A percentile compares a stretch with the other conserved stretches of the same genome.
These are phyloP conservation scores for Toxotes chatareus DNA, from an alignment of 2,113 vertebrate genomes.

Conservation along the genomic window DNA sequence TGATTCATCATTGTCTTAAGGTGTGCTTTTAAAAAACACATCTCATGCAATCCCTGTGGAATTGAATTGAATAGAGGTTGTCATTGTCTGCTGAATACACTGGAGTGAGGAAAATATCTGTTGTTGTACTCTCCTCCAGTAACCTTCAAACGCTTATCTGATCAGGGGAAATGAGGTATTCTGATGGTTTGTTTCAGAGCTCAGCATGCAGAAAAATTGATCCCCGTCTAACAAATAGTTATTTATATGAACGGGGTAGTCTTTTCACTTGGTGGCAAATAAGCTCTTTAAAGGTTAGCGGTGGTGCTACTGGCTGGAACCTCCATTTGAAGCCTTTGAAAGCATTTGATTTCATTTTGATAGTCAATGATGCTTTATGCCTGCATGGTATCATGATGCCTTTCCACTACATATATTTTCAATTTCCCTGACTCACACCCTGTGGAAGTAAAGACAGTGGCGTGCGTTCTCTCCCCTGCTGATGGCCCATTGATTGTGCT, in stretches of 20 bases:
- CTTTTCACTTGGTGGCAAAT: conserved; percentile 57
- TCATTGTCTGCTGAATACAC: conserved; percentile 22
- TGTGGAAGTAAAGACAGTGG: conserved; percentile 77
- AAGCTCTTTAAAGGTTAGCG: conserved; percentile 52
- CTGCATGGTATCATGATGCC: conserved; percentile 65
- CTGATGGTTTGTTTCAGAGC: conserved; percentile 53
- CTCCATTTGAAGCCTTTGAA: conserved; percentile 58
- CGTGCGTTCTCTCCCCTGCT: conserved; percentile 71
- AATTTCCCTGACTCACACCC: conserved; percentile 75
- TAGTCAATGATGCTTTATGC: conserved; percentile 69
- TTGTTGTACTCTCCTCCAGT: conserved; percentile 39
- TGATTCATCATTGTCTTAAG: conserved; percentile 57
- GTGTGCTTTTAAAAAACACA: conserved; percentile 37
- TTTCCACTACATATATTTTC: conserved; percentile 83
- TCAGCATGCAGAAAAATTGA: conserved; percentile 58
- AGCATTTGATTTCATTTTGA: conserved; percentile 65
- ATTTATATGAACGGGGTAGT: conserved; percentile 52
- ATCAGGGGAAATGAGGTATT: conserved; percentile 50
- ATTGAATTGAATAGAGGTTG: conserved; percentile 38
- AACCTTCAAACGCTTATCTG: conserved; percentile 64
- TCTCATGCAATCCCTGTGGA: conserved; percentile 6
- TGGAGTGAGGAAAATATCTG: conserved; percentile 30
- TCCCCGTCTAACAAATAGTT: conserved; percentile 50
- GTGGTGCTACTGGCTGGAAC: conserved; percentile 36
- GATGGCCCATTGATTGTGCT: conserved; percentile 84